Evolutionary conservation across 2,888 invertebrate species (phyloP), one percentile per base, ranked within the genome.

Genomic region (Creontiades dilutus): DNA sequence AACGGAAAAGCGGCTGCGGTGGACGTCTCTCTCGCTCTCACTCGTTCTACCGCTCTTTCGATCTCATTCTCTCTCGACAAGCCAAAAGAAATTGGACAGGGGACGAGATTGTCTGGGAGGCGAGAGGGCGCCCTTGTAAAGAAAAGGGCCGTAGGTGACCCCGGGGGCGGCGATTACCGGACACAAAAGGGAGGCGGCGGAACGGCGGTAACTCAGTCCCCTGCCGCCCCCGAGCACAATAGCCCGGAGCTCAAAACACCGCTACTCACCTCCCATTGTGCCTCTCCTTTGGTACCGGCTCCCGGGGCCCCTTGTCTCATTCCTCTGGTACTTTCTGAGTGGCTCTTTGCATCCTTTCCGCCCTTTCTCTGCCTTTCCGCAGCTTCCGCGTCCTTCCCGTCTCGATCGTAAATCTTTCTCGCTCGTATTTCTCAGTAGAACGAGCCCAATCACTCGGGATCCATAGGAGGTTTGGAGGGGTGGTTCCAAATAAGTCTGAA

Each of bases 81-180:
- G 23, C 68, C 11, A 23, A 68, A 68, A 23, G 68, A 68, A 68
- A 68, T 68, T 23, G 68, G 68, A 68, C 68, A 68, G 68, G 11
- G 27, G 68, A 27, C 19, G 19, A 27, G 27, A 27, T 27, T 68
- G 19, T 19, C 27, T 27, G 19, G 68, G 68, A 0, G 3, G 27
- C 23, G 23, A 27, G 19, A 19, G 68, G 11, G 23, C 68, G 12
- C 27, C 19, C 19, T 19, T 11, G 19, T 23, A 68, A 23, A 68
- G 68, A 68, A 68, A 68, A 23, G 68, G 13, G 68, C 68, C 27
- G 23, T 19, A 68, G 68, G 68, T 68, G 68, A 68, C 68, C 68
- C 68, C 27, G 68, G 68, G 68, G 68, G 68, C 68, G 68, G 68
- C 68, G 68, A 68, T 68, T 68, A 68, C 68, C 23, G 68, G 68